phyloP scores from a whole-genome alignment of 2,888 invertebrate genomes.

The Clitarchus hookeri region DNA sequence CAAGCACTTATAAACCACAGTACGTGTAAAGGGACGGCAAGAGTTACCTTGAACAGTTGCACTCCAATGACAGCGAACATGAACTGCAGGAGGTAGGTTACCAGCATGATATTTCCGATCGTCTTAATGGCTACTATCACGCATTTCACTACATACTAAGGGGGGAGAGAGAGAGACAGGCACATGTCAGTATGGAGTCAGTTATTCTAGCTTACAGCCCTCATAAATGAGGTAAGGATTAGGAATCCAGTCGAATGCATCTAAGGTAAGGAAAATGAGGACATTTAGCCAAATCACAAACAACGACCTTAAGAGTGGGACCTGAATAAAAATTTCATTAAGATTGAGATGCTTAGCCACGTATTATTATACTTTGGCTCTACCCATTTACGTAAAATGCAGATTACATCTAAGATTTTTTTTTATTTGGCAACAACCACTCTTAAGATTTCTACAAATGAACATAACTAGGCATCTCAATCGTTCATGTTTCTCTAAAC shows the following conservation, averaged over 20 bases:
- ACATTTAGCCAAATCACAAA: background rate
- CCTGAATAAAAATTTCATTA: background rate
- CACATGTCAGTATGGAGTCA: slow-evolving; percentile 39
- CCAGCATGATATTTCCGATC: slow-evolving; percentile 99
- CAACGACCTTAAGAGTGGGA: background rate
- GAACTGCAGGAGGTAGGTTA: slow-evolving; percentile 99
- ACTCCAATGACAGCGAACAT: slow-evolving; percentile 99
- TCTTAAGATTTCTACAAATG: background rate
- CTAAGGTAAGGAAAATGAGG: slow-evolving; percentile 34
- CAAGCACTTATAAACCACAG: slow-evolving; percentile 16
- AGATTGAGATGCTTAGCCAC: background rate
- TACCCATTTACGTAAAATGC: background rate
- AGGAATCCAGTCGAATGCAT: slow-evolving; percentile 41
- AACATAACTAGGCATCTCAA: background rate
- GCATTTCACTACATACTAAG: slow-evolving; percentile 99
- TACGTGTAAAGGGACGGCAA: slow-evolving; percentile 33
- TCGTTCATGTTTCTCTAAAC: background rate
- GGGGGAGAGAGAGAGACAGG: slow-evolving; percentile 52
- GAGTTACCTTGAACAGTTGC: slow-evolving; percentile 96
- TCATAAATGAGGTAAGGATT: slow-evolving; percentile 39
- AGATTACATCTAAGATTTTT: too few species aligned
- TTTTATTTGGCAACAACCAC: too few species aligned
- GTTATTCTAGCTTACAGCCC: slow-evolving; percentile 39
- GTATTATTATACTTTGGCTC: background rate
- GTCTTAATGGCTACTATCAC: slow-evolving; percentile 99